Evolutionary conservation across 92 coral and sea anemone species (phyloP).

Genomic region (Epizoanthus rinbou): DNA sequence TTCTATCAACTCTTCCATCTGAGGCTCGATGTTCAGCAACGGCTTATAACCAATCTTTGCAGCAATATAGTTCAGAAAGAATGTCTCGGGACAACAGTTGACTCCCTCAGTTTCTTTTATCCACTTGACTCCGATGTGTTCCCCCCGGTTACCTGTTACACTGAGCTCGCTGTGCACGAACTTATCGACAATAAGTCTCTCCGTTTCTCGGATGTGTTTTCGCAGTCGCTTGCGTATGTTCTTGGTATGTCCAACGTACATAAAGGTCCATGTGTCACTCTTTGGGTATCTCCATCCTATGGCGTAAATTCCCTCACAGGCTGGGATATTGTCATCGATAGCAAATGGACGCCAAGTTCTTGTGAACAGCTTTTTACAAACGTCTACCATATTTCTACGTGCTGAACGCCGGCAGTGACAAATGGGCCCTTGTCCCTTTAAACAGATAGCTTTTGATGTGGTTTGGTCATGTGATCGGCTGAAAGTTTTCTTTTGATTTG

Average conservation of each 20-base stretch:
- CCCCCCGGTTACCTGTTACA: slow-evolving; percentile 34
- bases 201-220: slow-evolving; percentile 39
- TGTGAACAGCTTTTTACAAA: slow-evolving; percentile 38
- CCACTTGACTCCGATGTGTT: slow-evolving; percentile 38
- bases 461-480: background rate
- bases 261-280: slow-evolving; percentile 31
- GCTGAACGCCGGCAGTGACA: background rate
- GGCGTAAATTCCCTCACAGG: slow-evolving; percentile 40
- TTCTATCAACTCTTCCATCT: slow-evolving; percentile 38
- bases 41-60: slow-evolving; percentile 41
- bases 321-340: slow-evolving; percentile 29
- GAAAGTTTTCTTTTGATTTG: background rate
- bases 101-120: slow-evolving; percentile 37
- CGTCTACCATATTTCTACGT: slow-evolving; percentile 38
- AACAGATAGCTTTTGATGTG: background rate
- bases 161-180: slow-evolving; percentile 41
- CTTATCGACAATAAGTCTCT: slow-evolving; percentile 34
- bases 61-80: slow-evolving; percentile 38
- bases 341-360: slow-evolving; percentile 38
- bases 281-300: slow-evolving; percentile 41
- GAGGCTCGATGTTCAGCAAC: slow-evolving; percentile 37
- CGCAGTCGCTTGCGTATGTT: slow-evolving; percentile 36
- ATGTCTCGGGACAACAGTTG: slow-evolving; percentile 33
- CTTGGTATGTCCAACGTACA: slow-evolving; percentile 36
- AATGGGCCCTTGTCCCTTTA: background rate